Evolutionary conservation across 53 echinoderm and acorn worm genomes (phyloP), one percentile per base, ranked within the genome.

Genomic region (Mesocentrotus franciscanus): DNA sequence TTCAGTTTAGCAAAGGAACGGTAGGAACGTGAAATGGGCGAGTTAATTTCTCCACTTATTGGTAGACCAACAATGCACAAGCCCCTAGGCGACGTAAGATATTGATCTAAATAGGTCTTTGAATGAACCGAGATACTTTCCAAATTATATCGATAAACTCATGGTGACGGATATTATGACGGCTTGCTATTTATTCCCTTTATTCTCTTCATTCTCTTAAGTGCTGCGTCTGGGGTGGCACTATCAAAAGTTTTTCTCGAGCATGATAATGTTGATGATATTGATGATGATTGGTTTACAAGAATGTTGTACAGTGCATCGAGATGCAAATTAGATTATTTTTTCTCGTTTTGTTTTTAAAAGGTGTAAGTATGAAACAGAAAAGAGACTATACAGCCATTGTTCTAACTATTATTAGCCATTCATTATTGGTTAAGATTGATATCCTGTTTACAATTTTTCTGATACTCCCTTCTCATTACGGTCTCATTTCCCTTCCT

Each of bases 31-130:
- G 91, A 64, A 91, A 91, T 34, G 8, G 35, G 66, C 18, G 91
- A 33, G 4, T 64, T 91, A 91, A 91, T 91, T 91, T 91, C 30
- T 58, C 27, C 34, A 27, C 87, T 87, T 68, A 64, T 62, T 64
- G 91, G 62, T 22, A 29, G 91, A 35, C 42, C 42, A 81, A 91
- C 91, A 91, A 91, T 91, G 26, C 87, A 66, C 64, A 24, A 34
- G 36, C 91, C 91, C 91, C 22, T 11, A 20, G 90, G 91, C 66
- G 66, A 91, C 35, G 34, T 61, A 13, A 64, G 91, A 91, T 91
- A 91, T 66, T 36, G 66, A 91, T 91, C 91, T 22, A 91, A 35
- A 61, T 62, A 66, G 91, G 91, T 91, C 91, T 91, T 91, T 91
- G 91, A 62, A 62, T 66, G 66, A 20, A 62, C 91, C 91, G 91